phyloP scores from a whole-genome alignment of 2,113 vertebrate genomes.

The Lagopus leucura region DNA sequence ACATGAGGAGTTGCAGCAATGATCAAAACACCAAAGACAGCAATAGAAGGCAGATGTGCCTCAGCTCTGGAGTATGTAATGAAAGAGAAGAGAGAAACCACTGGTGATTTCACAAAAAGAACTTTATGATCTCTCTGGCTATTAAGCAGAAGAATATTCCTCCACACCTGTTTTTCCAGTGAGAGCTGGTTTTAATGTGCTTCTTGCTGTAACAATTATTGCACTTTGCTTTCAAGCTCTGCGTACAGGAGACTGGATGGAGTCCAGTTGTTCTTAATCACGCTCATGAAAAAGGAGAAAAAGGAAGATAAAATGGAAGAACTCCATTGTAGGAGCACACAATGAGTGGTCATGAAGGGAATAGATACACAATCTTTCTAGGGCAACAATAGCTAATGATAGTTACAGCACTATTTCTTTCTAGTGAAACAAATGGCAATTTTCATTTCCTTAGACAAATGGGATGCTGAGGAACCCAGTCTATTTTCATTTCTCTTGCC shows the following conservation, averaged over 20 bases:
- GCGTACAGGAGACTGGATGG: not conserved
- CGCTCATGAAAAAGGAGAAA: not conserved
- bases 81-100: not conserved
- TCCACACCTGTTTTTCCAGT: not conserved
- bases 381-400: not conserved
- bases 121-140: not conserved
- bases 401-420: not conserved
- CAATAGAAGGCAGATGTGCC: not conserved
- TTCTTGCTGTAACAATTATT: not conserved
- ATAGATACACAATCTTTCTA: not conserved
- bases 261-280: not conserved
- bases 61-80: not conserved
- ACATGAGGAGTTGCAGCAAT: not conserved
- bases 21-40: not conserved
- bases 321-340: not conserved
- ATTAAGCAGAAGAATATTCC: not conserved
- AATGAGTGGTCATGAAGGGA: not conserved
- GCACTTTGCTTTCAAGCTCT: not conserved
- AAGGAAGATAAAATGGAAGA: not conserved
- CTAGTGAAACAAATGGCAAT: not conserved
- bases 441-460: not conserved
- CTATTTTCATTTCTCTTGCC: not conserved
- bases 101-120: not conserved
- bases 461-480: not conserved
- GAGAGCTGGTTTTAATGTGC: not conserved